phyloP scores from a whole-genome alignment of 2,797 vertebrate species.

The Lagodon rhomboides region DNA sequence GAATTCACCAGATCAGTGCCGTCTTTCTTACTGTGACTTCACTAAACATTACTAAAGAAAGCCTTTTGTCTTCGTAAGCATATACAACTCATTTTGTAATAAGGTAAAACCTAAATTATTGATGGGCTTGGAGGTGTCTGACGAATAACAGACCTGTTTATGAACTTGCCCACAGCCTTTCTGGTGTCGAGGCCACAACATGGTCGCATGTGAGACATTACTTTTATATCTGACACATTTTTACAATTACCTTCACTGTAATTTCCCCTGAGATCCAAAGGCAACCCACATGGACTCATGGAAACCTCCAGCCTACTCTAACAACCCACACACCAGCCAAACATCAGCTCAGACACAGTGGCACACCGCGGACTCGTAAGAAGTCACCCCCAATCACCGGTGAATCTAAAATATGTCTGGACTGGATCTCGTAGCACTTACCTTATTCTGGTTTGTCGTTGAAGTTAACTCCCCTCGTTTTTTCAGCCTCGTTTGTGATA shows the following conservation, averaged over 20 bases:
- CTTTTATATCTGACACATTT: slow-evolving; percentile 36
- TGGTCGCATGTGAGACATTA: slow-evolving; percentile 39
- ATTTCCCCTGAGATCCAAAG: slow-evolving; percentile 77
- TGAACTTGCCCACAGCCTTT: slow-evolving; percentile 4
- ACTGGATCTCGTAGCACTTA: slow-evolving; percentile 50
- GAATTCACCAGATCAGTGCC: not conserved
- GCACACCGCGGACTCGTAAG: slow-evolving; percentile 27
- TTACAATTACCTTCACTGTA: slow-evolving; percentile 72
- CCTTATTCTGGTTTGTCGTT: slow-evolving; percentile 54
- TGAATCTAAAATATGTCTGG: slow-evolving; percentile 29
- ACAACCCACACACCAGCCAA: slow-evolving; percentile 63
- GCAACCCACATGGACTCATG: slow-evolving; percentile 60
- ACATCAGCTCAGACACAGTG: slow-evolving; percentile 19
- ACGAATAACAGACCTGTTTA: not conserved
- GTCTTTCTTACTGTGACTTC: slow-evolving; percentile 17
- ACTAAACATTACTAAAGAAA: not conserved
- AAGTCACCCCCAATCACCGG: not conserved
- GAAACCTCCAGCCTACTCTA: slow-evolving; percentile 17
- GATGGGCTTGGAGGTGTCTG: not conserved
- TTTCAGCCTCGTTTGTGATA: slow-evolving; percentile 36
- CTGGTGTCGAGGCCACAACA: slow-evolving; percentile 31
- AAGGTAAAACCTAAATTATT: slow-evolving; percentile 6
- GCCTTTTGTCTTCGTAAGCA: not conserved
- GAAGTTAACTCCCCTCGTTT: slow-evolving; percentile 35
- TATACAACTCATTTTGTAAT: not conserved